phyloP scores from a whole-genome alignment of 2,797 vertebrate species.

The Myripristis murdjan region DNA sequence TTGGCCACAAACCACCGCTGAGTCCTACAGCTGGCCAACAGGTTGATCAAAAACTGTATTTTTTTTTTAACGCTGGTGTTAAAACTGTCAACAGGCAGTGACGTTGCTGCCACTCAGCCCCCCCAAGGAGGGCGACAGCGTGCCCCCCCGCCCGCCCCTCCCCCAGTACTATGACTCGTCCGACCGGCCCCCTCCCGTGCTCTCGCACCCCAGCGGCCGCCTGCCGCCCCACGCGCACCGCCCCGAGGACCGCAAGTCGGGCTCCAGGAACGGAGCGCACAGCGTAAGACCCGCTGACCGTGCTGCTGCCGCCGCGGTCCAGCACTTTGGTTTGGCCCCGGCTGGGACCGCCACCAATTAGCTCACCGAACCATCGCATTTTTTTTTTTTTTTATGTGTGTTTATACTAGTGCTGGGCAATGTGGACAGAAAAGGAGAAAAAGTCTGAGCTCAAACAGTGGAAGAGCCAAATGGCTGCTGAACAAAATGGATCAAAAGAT shows the following conservation, averaged over 20 bases:
- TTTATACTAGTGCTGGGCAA: too few relatives aligned
- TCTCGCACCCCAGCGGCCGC: constrained; percentile 83
- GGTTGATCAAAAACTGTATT: not conserved
- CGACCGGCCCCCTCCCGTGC: constrained; percentile 87
- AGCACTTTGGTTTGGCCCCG: not conserved
- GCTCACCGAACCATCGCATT: not conserved
- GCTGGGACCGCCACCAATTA: constrained; percentile 5
- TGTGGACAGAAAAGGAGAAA: too few relatives aligned
- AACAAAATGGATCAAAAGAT: too few relatives aligned
- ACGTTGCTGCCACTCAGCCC: constrained; percentile 82
- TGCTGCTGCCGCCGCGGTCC: not conserved
- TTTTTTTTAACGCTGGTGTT: not conserved
- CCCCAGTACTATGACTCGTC: constrained; percentile 95
- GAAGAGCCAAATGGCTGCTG: too few relatives aligned
- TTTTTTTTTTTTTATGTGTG: not conserved
- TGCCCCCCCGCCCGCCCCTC: constrained; percentile 94
- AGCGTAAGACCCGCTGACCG: constrained; percentile 87
- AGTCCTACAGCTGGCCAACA: too few relatives aligned
- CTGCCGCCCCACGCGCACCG: constrained; percentile 81
- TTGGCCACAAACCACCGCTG: too few relatives aligned
- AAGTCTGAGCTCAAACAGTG: too few relatives aligned
- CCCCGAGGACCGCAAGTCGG: constrained; percentile 91
- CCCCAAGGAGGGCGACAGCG: constrained; percentile 90
- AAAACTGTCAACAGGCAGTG: constrained; percentile 68
- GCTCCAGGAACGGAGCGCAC: constrained; percentile 92